Evolutionary conservation across 2,113 vertebrate genomes (phyloP), one percentile per base, ranked within the genome.

Genomic region (Brevimyrus niger): DNA sequence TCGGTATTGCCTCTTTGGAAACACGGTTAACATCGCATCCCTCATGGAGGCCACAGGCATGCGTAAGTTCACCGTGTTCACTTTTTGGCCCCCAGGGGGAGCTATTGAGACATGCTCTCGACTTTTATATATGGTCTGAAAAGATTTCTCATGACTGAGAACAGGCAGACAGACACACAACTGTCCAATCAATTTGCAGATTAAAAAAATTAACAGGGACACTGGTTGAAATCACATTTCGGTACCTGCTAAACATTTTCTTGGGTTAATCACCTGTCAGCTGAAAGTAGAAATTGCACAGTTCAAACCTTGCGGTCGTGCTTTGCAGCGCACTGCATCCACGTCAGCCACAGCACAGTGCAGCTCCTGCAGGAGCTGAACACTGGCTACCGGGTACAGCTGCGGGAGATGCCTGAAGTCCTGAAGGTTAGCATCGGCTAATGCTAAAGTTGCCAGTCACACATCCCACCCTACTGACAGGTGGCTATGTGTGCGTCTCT

Each of bases 1-100:
- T n/a, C 93, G 96, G 27, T 96, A 96, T 92, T 96, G 96, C 90
- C 94, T 96, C 87, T 97, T 96, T 87, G 96, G 96, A 83, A 95
- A 96, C 92, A 96, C 96, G 0, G 95, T 97, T 51, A 96, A 90
- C 90, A 96, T 95, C 0, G 96, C 96, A 9, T 96, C 96, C 58
- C 95, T 94, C 1, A 96, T 96, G 96, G 96, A 96, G 92, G 94
- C 96, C 89, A 94, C 91, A 5, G 95, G 96, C 58, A 80, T 96
- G 92, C 94, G 96, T 96, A 92, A 94, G 96, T 94, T 80, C 27
- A 35, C 19, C 27, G 6, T 42, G 3, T n/a, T 80, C 19, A 46
- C n/a, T 31, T 4, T 15, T 73, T 47, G 13, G 6, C 86, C 58
- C 46, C 69, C 61, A 35, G 84, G 5, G 48, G 84, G 84, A 51